Conservation (phyloP, 2,113 vertebrate genomes). For the Pseudois nayaur region DNA sequence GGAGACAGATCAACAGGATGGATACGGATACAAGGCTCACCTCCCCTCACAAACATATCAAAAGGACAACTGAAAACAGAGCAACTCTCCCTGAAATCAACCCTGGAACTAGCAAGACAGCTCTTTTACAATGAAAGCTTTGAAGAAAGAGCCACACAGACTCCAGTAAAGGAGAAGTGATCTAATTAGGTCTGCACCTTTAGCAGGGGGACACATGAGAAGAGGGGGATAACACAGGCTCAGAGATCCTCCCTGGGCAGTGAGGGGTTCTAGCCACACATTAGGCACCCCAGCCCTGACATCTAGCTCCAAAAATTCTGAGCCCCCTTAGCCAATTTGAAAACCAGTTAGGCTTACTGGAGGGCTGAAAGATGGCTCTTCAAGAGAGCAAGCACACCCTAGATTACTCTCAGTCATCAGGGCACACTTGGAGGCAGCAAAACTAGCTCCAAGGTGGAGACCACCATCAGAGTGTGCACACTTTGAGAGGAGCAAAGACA, state of each 20-base stretch:
- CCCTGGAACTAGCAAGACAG: neutral
- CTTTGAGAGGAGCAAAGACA: neutral
- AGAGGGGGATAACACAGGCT: neutral
- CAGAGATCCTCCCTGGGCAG: neutral
- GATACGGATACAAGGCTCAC: neutral
- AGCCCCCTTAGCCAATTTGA: neutral
- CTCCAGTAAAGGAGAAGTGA: neutral
- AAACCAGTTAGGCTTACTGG: neutral
- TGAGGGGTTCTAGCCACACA: neutral
- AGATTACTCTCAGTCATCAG: neutral
- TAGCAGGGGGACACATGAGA: neutral
- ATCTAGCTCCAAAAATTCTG: no score
- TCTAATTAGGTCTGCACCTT: neutral
- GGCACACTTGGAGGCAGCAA: neutral
- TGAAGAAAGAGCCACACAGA: neutral
- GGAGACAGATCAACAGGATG: neutral
- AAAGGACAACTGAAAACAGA: neutral
- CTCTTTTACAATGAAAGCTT: neutral
- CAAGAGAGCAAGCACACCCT: neutral
- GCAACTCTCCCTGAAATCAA: neutral
- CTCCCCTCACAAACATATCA: neutral
- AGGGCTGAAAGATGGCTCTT: neutral
- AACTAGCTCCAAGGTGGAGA: neutral
- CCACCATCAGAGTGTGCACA: neutral
- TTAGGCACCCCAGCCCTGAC: neutral